Percentiles rank a stretch among this genome's conserved stretches.
phyloP scores from a whole-genome alignment of 2,797 vertebrate genomes.

The Fringilla coelebs region DNA sequence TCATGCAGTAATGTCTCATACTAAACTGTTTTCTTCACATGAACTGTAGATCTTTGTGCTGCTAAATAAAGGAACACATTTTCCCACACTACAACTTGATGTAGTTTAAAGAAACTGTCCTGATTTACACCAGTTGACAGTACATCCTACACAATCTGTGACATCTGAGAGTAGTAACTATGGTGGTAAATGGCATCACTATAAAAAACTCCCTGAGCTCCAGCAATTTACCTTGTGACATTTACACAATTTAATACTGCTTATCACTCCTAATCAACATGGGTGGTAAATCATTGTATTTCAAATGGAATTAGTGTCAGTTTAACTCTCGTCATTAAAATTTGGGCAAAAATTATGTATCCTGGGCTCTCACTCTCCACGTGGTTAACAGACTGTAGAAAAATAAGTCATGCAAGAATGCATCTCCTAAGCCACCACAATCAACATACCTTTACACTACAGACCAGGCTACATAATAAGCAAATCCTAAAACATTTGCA shows the following conservation, averaged over 20 bases:
- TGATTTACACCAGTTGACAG: conserved; percentile 27
- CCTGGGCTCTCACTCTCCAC: neutral
- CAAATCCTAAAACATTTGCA: neutral
- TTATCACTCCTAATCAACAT: neutral
- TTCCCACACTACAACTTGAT: neutral
- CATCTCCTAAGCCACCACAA: neutral
- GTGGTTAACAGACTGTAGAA: neutral
- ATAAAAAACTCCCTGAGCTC: neutral
- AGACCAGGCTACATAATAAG: neutral
- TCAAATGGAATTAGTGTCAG: neutral
- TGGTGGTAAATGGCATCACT: conserved; percentile 15
- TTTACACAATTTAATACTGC: neutral
- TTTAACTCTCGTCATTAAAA: neutral
- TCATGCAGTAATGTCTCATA: neutral
- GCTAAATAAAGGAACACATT: conserved; percentile 28
- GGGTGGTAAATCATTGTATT: neutral
- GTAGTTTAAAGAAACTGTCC: neutral
- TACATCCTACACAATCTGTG: neutral
- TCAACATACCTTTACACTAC: neutral
- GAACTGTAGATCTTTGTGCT: neutral
- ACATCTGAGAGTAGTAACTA: conserved; percentile 16
- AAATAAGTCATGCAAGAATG: neutral
- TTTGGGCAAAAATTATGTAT: neutral
- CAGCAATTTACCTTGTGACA: neutral
- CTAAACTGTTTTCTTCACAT: neutral